Conservation (phyloP, 2,113 vertebrate species). For the Euleptes europaea region DNA sequence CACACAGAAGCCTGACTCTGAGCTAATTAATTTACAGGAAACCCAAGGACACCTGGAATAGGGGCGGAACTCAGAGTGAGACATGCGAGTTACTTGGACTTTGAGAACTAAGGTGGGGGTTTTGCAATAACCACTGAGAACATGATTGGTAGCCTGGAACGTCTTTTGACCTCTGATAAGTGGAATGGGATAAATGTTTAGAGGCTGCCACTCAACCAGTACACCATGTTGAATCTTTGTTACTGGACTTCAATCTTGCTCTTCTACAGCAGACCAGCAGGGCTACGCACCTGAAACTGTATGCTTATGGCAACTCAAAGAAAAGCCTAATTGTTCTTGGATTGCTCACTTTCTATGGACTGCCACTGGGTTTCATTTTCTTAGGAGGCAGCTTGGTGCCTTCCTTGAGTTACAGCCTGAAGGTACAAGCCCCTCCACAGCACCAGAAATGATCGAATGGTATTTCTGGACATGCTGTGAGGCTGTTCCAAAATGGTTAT, state of each 20-base stretch:
- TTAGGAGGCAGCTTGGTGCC: not conserved
- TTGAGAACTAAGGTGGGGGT: constrained; percentile 4
- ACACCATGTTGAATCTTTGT: too few relatives aligned
- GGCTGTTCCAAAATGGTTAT: too few relatives aligned
- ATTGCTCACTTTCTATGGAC: not conserved
- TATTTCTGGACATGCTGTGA: too few relatives aligned
- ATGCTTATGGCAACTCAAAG: too few relatives aligned
- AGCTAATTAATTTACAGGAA: constrained; percentile 11
- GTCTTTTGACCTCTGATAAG: not conserved
- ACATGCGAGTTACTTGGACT: constrained; percentile 7
- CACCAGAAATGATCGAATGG: not conserved
- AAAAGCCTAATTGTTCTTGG: not conserved
- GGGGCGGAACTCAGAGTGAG: not conserved
- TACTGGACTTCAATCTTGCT: too few relatives aligned
- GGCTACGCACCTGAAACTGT: too few relatives aligned
- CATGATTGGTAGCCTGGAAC: not conserved
- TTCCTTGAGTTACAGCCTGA: too few relatives aligned
- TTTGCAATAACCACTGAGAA: not conserved
- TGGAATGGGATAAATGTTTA: not conserved
- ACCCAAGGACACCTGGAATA: not conserved
- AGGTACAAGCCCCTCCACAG: too few relatives aligned
- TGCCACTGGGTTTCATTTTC: not conserved
- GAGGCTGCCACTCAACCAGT: too few relatives aligned
- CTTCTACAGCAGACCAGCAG: too few relatives aligned
- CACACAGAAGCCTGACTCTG: not conserved